Evolutionary conservation across 1,140 invertebrate species (phyloP), one percentile per base, ranked within the genome.

Genomic region (Tetragnatha versicolor): DNA sequence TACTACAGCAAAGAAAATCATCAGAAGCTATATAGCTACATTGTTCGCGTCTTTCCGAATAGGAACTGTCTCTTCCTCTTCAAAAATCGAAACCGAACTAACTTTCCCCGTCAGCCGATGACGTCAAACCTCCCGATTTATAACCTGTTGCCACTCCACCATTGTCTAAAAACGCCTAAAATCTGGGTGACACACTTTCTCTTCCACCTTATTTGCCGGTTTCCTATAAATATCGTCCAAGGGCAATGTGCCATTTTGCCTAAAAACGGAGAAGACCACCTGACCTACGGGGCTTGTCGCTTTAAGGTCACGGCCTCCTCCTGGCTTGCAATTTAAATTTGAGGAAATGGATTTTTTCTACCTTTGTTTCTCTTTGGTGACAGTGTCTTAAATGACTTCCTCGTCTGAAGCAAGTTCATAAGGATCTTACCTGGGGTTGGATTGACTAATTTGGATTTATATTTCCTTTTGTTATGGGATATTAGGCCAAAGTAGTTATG

Each of bases 141-240:
- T 17, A 70, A 70, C 68, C 47, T 55, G 68, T 70, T 70, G 68
- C 68, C 68, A 70, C 22, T 37, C 49, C 10, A 33, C 68, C 33
- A 70, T 53, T 37, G 47, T 70, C 49, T 53, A 70, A 35, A 51
- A 37, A 6, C 22, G 45, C 33, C 17, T 22, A 47, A 73, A 61
- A 73, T 45, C 25, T 73, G 55, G 70, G 70, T 73, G 70, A 73
- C 70, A 58, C 39, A 73, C 70, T 60, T 73, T 49, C 29, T 39
- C 12, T 73, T 60, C 31, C 55, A 42, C 70, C 53, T 20, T 33
- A 73, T 58, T 39, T 42, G 22, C 61, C 31, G 68, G n/a, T 49
- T 70, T 73, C 37, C 70, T 73, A 73, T 73, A 45, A 73, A 73
- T 73, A 73, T 27, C 55, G 22, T 73, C 53, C 53, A 73, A 73